These are phyloP conservation scores for Heterodera carotae DNA, from an alignment of 1,140 invertebrate genomes.

Conservation along the genomic window DNA sequence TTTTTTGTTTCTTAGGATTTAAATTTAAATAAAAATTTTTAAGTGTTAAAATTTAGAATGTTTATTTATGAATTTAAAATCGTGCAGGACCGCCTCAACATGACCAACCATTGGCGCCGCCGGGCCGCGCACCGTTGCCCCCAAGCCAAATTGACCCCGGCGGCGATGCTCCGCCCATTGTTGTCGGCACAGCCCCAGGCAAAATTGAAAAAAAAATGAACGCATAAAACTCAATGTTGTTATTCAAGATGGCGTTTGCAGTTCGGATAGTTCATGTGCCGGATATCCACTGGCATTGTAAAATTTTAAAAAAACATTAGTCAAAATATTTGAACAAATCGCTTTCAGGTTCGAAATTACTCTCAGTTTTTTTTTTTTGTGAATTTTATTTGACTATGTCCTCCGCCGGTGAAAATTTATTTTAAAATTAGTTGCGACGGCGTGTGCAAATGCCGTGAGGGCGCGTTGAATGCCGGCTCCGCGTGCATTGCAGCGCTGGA, in stretches of 20 bases:
- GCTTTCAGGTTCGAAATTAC: no score
- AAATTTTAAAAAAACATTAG: no score
- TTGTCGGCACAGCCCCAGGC: slow-evolving; percentile 36
- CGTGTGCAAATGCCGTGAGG: slow-evolving; percentile 60
- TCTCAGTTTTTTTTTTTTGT: no score
- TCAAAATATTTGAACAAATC: no score
- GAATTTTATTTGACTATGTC: neutral
- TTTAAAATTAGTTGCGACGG: slow-evolving; percentile 52
- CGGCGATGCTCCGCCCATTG: neutral
- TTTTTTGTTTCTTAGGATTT: no score
- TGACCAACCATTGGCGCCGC: neutral
- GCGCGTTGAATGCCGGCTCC: slow-evolving; percentile 62
- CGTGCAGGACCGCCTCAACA: no score
- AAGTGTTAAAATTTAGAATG: no score
- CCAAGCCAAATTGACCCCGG: slow-evolving; percentile 1
- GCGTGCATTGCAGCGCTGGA: slow-evolving; percentile 55
- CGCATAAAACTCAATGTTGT: neutral
- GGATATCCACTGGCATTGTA: slow-evolving; percentile 59
- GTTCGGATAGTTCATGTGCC: slow-evolving; percentile 53
- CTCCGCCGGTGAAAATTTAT: neutral
- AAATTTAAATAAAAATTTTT: no score
- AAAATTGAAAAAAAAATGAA: neutral
- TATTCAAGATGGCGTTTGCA: slow-evolving; percentile 43
- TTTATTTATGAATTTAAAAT: no score
- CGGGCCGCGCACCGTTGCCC: neutral